Base-by-base conservation (phyloP, 2,888 invertebrate species). In the Melieria crassipennis region DNA sequence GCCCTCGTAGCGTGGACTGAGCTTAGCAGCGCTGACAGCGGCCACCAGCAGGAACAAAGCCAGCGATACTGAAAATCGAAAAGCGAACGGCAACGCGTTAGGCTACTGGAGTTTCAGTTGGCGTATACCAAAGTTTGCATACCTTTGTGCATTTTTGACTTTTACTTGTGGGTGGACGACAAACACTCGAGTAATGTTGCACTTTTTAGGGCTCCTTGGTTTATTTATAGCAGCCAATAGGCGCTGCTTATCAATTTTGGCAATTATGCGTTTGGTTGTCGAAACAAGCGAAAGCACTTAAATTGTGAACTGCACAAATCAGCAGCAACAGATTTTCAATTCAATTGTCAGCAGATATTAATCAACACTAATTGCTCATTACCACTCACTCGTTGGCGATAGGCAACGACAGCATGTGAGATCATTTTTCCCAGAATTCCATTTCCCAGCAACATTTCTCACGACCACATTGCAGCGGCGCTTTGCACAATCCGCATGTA, bases 1-100 rank as follows among this genome's bases (percentile, higher is more conserved):
- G 0, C 84, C 84, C 45, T 80, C 78, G 73, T 80, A 83, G 69
- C 72, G 73, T 5, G 71, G 66, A 56, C 67, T 71, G 1, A 69
- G 16, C 11, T 68, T 65, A 11, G 52, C 66, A 30, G 71, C 69
- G 4, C 69, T 65, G 48, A 79, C 77, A 5, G 71, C 58, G 30
- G 76, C 77, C 46, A 78, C 68, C 50, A 77, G 73, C 64, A 81
- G 63, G 63, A 79, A 61, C 63, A 81, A 74, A 73, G 77, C 60
- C 10, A 81, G 65, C 11, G 75, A 70, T n/a, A 73, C 77, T 79
- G 13, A 66, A 63, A 67, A 46, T 7, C 30, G 30, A 30, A 30
- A 30, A 30, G 3, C 3, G 30, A 30, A 30, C 30, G 30, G 30
- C 30, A 30, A 2, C 2, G 30, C 30, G 30, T 30, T 30, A 30